Evolutionary conservation across 30 jellyfish, hydroid and myxozoan species (phyloP).

Genomic region (Mastigias papua): DNA sequence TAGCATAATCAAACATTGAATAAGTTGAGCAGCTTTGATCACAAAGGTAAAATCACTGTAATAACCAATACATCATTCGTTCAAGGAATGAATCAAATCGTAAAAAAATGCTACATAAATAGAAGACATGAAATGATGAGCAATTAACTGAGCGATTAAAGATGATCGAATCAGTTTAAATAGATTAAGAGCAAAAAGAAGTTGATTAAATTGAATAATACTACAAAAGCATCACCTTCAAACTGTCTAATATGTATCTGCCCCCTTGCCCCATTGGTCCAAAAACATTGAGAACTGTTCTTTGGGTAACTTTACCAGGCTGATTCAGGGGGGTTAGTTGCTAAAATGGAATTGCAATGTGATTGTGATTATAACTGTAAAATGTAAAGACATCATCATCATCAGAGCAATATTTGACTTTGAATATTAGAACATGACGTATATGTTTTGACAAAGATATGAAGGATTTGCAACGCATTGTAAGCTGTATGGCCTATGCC

Average conservation of each 20-base stretch:
- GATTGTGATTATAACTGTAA: no score
- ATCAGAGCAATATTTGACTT: no score
- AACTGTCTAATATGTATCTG: conserved; percentile 92
- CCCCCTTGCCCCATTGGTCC: conserved; percentile 99
- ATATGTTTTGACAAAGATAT: no score
- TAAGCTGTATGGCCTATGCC: no score
- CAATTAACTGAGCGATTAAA: no score
- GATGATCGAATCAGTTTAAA: no score
- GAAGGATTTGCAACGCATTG: no score
- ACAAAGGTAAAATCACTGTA: neutral
- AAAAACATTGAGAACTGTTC: conserved; percentile 96
- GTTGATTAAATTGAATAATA: neutral
- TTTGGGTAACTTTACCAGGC: conserved; percentile 93
- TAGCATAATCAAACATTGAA: neutral
- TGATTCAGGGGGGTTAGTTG: conserved; percentile 80
- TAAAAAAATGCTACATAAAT: neutral
- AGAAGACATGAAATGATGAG: neutral
- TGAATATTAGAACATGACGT: no score
- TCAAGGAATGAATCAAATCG: neutral
- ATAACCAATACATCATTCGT: neutral
- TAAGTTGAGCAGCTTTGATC: neutral
- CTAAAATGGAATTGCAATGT: conserved; percentile 24
- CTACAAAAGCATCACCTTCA: conserved; percentile 59
- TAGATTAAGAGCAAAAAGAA: neutral
- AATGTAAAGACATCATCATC: no score